Base-by-base conservation (phyloP, 2,797 vertebrate genomes). In the Poeciliopsis turneri region DNA sequence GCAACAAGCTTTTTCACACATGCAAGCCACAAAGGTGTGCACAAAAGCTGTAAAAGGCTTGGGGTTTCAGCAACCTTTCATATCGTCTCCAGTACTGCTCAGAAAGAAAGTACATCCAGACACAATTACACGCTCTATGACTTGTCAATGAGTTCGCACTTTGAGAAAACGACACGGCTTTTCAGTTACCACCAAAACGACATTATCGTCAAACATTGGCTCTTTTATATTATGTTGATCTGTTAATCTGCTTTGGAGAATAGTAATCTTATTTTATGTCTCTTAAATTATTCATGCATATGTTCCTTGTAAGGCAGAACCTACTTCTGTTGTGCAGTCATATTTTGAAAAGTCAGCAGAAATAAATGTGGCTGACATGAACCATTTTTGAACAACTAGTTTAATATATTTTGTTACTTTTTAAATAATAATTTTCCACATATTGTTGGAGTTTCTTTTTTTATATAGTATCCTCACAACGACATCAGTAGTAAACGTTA, bases 41-140 rank as follows among this genome's bases (percentile, higher is more conserved):
- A 86, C 86, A 83, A 82, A 75, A 74, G 75, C 82, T 83, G 91
- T 89, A 89, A 91, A 91, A 90, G 93, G 84, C 89, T 89, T 81
- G 79, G 73, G 83, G 81, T 47, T 83, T 78, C 1, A 18, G 20
- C 46, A 78, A 74, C 77, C 68, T 30, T 30, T 46, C 3, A 49
- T 51, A 66, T 74, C 76, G 33, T 39, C 28, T 16, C 61, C 36
- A 28, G 3, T 33, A 13, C 4, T 18, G 2, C 41, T 72, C 69
- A 59, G 45, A 75, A 61, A 72, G 66, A 76, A 20, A 82, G 7
- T 69, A 18, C 2, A 45, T 8, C 7, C 66, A 28, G 12, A 43
- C 39, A 43, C 25, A 41, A 43, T 69, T 12, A 6, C 5, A 43
- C 2, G 9, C 25, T 13, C 20, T 39, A 5, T 15, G 5, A 30